Evolutionary conservation across 1,140 invertebrate genomes (phyloP).

Genomic region (Macrobrachium nipponense): DNA sequence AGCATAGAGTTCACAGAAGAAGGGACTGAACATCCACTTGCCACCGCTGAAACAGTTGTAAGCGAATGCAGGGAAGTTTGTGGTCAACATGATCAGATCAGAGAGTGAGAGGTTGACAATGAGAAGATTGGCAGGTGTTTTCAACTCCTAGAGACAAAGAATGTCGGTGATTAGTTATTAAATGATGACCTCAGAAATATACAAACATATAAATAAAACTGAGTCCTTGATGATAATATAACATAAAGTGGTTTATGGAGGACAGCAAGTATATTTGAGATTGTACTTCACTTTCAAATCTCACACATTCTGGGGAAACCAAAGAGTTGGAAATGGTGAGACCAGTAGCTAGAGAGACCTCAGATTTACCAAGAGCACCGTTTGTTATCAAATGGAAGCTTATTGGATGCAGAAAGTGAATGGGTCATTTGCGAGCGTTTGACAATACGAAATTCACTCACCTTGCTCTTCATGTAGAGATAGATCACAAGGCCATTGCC

Average conservation of each 20-base stretch:
- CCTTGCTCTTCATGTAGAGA: background rate
- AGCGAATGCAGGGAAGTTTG: conserved; percentile 80
- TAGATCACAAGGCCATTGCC: conserved; percentile 1
- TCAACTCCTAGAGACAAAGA: conserved; percentile 83
- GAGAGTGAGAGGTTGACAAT: conserved; percentile 88
- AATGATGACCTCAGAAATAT: background rate
- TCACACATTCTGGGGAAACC: too few species aligned
- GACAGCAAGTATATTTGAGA: too few species aligned
- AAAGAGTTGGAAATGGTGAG: too few species aligned
- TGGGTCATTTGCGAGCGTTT: too few species aligned
- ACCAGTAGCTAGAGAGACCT: too few species aligned
- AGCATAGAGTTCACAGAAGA: conserved; percentile 85
- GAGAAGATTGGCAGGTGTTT: conserved; percentile 86
- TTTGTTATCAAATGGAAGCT: too few species aligned
- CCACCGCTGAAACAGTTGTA: conserved; percentile 78
- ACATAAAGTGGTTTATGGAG: too few species aligned
- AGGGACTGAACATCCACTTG: conserved; percentile 72
- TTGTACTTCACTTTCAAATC: too few species aligned
- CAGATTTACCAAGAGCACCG: too few species aligned
- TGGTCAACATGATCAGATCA: conserved; percentile 80
- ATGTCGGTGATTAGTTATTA: conserved; percentile 84
- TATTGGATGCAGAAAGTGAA: too few species aligned
- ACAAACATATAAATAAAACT: background rate
- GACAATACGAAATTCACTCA: background rate
- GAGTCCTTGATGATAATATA: too few species aligned